Evolutionary conservation across 2,113 vertebrate genomes (phyloP).

Genomic region (Petromus typicus): DNA sequence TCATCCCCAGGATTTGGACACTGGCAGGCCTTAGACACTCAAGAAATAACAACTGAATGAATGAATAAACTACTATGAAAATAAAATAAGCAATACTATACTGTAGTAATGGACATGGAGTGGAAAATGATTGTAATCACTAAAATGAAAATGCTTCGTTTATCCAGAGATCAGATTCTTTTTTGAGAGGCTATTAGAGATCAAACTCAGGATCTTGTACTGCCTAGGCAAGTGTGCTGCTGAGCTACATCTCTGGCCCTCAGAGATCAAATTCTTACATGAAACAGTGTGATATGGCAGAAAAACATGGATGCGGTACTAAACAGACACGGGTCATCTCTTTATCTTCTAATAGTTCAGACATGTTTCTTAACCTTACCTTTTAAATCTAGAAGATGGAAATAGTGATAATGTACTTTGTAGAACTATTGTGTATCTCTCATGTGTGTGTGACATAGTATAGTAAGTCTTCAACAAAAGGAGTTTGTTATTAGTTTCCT

Average conservation of each 20-base stretch:
- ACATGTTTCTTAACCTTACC: background rate
- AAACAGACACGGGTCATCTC: background rate
- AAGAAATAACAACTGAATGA: background rate
- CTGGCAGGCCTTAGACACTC: background rate
- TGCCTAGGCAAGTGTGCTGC: too few species aligned
- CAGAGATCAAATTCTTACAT: conserved; percentile 25
- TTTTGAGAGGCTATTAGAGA: too few species aligned
- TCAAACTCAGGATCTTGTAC: too few species aligned
- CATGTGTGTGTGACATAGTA: background rate
- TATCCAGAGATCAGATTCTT: conserved; percentile 35
- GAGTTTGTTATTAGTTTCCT: background rate
- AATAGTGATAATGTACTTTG: background rate
- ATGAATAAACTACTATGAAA: background rate
- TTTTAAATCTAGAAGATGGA: background rate
- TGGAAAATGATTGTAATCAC: background rate
- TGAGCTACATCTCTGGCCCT: too few species aligned
- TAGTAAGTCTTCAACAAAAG: conserved; percentile 18
- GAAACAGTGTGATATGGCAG: background rate
- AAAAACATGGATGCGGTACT: background rate
- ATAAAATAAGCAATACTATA: background rate
- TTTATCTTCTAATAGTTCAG: background rate
- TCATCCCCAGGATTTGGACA: background rate
- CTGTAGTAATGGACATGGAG: background rate
- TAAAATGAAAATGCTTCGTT: conserved; percentile 11
- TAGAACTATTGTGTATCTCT: background rate